phyloP scores from a whole-genome alignment of 2,888 invertebrate species.

The Argyresthia albistria region DNA sequence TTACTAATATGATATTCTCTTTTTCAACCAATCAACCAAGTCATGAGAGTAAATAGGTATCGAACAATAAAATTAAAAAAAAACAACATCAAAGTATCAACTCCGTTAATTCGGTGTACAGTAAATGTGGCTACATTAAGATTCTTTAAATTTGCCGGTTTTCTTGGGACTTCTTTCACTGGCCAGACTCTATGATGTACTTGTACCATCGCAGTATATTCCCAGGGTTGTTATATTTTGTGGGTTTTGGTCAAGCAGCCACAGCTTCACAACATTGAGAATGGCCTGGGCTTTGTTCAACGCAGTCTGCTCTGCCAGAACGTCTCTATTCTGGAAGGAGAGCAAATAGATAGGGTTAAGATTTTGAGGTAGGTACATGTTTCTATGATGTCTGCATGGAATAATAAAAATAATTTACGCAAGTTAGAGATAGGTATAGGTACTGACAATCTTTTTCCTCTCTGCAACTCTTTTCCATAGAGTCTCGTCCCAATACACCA shows the following conservation, averaged over 20 bases:
- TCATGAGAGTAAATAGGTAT: too few species aligned
- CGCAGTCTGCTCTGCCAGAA: constrained; percentile 2
- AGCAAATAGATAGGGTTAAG: too few species aligned
- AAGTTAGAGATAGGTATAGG: too few species aligned
- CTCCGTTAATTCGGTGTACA: too few species aligned
- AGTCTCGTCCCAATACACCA: constrained; percentile 47
- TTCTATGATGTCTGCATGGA: background rate
- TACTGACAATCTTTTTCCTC: constrained; percentile 20
- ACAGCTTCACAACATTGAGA: constrained; percentile 56
- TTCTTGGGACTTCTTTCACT: too few species aligned
- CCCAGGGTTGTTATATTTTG: constrained; percentile 65
- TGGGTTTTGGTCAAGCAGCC: constrained; percentile 51
- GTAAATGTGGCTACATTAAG: too few species aligned
- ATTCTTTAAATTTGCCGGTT: too few species aligned
- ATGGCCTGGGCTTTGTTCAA: constrained; percentile 48
- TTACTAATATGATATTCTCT: too few species aligned
- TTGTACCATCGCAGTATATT: constrained; percentile 61
- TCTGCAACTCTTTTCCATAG: constrained; percentile 41
- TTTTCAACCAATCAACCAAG: too few species aligned
- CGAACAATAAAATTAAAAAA: too few species aligned
- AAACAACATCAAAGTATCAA: too few species aligned
- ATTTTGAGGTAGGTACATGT: background rate
- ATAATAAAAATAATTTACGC: background rate
- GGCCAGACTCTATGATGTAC: too few species aligned
- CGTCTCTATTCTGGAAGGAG: background rate